phyloP scores from a whole-genome alignment of 2,888 invertebrate species.

The Lasioglossum zephyrum region DNA sequence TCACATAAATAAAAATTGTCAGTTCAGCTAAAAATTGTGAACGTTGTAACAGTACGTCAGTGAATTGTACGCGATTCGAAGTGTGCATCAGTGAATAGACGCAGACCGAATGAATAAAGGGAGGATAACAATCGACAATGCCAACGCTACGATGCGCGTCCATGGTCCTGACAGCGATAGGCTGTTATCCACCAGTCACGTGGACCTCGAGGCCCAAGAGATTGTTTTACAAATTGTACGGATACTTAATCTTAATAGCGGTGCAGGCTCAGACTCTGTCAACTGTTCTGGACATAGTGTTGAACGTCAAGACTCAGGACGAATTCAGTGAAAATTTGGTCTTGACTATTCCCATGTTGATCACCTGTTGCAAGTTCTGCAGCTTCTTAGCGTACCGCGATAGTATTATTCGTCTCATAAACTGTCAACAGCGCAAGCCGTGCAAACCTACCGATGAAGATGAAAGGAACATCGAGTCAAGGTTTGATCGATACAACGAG shows the following conservation, averaged over 20 bases:
- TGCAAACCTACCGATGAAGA: background rate
- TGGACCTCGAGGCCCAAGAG: background rate
- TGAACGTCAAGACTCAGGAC: conserved; percentile 49
- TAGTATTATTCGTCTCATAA: conserved; percentile 24
- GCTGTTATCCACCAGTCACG: background rate
- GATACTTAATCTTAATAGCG: background rate
- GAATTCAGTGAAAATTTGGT: conserved; percentile 57
- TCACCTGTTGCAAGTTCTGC: conserved; percentile 46
- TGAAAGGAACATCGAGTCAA: background rate
- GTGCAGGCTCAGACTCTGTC: background rate
- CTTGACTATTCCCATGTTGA: conserved; percentile 25
- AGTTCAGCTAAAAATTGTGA: no score
- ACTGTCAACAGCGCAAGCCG: background rate
- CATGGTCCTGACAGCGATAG: background rate
- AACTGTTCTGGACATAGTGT: conserved; percentile 50
- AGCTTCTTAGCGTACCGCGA: conserved; percentile 11
- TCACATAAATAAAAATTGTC: no score
- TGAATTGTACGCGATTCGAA: no score
- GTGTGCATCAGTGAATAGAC: background rate
- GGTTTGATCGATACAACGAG: background rate
- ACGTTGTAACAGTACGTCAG: no score
- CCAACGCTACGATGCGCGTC: background rate
- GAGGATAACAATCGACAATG: background rate
- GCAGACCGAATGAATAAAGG: background rate
- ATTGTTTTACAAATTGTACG: conserved; percentile 32